Conservation (phyloP, 1,140 invertebrate species). For the Grapholita molesta region DNA sequence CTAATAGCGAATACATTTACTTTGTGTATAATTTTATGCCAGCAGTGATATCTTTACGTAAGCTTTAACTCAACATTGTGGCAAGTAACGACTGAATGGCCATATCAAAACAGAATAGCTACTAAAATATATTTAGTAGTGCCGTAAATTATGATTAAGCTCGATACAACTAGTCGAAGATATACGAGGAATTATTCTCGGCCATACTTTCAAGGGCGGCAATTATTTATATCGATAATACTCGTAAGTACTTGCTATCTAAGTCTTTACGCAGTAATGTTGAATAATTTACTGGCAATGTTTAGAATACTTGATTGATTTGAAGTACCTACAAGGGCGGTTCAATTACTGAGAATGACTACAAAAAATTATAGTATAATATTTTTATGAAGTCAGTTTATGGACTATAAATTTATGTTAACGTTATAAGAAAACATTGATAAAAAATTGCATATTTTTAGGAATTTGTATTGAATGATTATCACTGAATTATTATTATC, state of each 20-base stretch:
- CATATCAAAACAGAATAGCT: constrained; percentile 1
- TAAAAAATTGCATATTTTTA: no score
- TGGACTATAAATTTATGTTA: no score
- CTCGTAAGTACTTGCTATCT: not conserved
- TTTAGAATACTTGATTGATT: no score
- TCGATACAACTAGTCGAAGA: not conserved
- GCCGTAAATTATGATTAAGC: not conserved
- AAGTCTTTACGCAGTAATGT: no score
- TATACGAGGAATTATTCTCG: not conserved
- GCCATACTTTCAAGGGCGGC: not conserved
- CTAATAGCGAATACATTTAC: not conserved
- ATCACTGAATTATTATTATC: no score
- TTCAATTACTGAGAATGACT: no score
- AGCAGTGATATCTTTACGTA: not conserved
- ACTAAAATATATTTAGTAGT: not conserved
- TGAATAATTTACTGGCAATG: no score
- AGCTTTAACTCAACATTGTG: not conserved
- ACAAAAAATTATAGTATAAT: no score
- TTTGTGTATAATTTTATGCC: not conserved
- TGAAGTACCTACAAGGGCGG: no score
- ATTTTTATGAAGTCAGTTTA: no score
- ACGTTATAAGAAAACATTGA: no score
- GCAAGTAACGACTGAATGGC: not conserved
- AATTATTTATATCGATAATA: constrained; percentile 5
- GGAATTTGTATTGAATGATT: no score